Base-by-base conservation (phyloP, 2,888 invertebrate genomes). In the Taenaris catops region DNA sequence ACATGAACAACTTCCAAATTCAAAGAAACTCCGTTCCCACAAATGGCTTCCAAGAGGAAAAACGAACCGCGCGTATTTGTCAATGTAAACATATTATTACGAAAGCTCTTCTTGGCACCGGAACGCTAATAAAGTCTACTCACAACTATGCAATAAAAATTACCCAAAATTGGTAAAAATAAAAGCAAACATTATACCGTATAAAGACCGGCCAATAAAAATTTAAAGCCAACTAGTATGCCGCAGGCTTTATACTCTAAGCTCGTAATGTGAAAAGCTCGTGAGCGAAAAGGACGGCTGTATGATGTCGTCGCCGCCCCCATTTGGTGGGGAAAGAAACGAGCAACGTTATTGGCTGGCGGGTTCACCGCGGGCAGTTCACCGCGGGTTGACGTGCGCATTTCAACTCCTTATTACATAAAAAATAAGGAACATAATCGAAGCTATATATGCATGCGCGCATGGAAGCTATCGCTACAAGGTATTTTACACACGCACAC, bases 231-330 rank as follows among this genome's bases (percentile, higher is more conserved):
- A 23, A 8, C 28, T 7, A 46, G 38, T 48, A 42, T 46, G 37
- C 31, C 37, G 10, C 35, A 8, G 25, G 35, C 44, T 44, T 46
- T 40, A 41, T 16, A 28, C 27, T 26, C 38, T 41, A 65, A 73
- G 66, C 65, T 64, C 50, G 38, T 57, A 58, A 60, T 59, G 55
- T 46, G 48, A 55, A n/a, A 68, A 69, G 67, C 67, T 66, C 59
- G 59, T 60, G 79, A 67, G 73, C 33, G 71, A 83, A 65, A 70
- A 76, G 67, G 83, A 83, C 56, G 57, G 61, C 59, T 49, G 42
- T 51, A 71, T 69, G 48, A 67, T 53, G 48, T 47, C 51, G 46
- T 67, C 78, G 66, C 68, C 81, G 81, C 83, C 81, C n/a, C 71
- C 65, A 52, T 64, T 62, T 62, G 70, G 79, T 63, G 76, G 80